Base-by-base conservation (phyloP, 2,113 vertebrate species). In the Salminus brasiliensis region DNA sequence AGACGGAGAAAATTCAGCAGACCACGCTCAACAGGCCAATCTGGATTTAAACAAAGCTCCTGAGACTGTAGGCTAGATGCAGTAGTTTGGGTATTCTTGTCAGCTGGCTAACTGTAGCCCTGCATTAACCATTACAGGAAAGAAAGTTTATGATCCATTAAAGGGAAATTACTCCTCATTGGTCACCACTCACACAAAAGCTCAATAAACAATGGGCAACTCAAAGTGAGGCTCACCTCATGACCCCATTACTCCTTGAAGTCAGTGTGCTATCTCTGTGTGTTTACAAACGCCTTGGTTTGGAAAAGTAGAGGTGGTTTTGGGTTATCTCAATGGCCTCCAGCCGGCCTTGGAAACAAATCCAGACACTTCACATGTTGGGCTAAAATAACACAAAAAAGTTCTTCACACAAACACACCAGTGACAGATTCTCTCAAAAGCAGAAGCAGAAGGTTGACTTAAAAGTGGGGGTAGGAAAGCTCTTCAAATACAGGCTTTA, bases 251-350 rank as follows among this genome's bases (percentile, higher is more conserved):
- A 52, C 32, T 12, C 59, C 47, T 65, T 74, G 66, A 78, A 41
- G 74, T 81, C 80, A 62, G 72, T 36, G 45, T 18, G 23, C 9
- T 16, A 62, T 39, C 52, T 30, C 23, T 6, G 12, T 9, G 29
- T 78, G 62, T 74, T 78, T 74, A 62, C 74, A 60, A 63, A 55
- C 52, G 34, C 60, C 16, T 25, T 55, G 71, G 65, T 71, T 30
- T 52, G 43, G 72, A 75, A 75, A 74, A 69, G 63, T 52, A n/a
- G 52, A 71, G 76, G 68, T 72, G 78, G 74, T 72, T 75, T 71
- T 39, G 76, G 83, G 81, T 85, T 83, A 81, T 83, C 83, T 70
- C 34, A 15, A 59, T 29, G 81, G 72, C 67, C 81, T 85, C 72
- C 32, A 2, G 52, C 29, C 23, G 57, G 68, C 75, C 75, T 39